These are phyloP conservation scores for Cochlearius cochlearius DNA, from an alignment of 2,113 vertebrate genomes.

Conservation along the genomic window DNA sequence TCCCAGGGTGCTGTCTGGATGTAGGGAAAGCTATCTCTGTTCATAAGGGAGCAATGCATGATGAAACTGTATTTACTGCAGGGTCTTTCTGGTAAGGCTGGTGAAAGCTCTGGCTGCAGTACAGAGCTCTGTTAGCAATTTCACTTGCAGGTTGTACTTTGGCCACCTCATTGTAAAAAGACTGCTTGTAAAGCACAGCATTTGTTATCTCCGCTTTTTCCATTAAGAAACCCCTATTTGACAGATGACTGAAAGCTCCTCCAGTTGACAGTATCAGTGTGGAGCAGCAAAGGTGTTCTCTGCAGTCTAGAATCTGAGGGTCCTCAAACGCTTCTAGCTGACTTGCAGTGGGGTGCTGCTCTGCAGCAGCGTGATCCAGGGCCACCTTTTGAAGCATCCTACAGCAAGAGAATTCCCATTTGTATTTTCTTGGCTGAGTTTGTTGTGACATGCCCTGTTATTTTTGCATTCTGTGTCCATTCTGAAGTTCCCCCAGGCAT, in stretches of 20 bases:
- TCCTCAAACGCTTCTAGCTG: neutral
- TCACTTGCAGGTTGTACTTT: neutral
- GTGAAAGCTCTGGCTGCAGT: neutral
- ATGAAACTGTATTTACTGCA: neutral
- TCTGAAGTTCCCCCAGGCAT: slow-evolving; percentile 33
- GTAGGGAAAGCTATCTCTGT: neutral
- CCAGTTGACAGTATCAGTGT: neutral
- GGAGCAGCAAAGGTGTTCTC: neutral
- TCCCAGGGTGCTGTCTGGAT: neutral
- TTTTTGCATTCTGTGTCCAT: slow-evolving; percentile 29
- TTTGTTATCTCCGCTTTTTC: neutral
- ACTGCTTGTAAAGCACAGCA: neutral
- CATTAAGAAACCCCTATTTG: neutral
- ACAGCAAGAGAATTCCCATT: slow-evolving; percentile 29
- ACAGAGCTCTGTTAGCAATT: neutral
- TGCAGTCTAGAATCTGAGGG: neutral
- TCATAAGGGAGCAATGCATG: neutral
- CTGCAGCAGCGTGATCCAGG: neutral
- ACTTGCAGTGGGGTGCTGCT: neutral
- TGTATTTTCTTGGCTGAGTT: slow-evolving; percentile 9
- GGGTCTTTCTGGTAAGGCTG: neutral
- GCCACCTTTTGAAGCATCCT: neutral
- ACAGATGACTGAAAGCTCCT: neutral
- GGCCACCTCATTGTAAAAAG: neutral
- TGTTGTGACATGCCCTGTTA: slow-evolving; percentile 52